These are phyloP conservation scores for Neelides sp. DNA, from an alignment of 1,140 invertebrate genomes.

Conservation along the genomic window DNA sequence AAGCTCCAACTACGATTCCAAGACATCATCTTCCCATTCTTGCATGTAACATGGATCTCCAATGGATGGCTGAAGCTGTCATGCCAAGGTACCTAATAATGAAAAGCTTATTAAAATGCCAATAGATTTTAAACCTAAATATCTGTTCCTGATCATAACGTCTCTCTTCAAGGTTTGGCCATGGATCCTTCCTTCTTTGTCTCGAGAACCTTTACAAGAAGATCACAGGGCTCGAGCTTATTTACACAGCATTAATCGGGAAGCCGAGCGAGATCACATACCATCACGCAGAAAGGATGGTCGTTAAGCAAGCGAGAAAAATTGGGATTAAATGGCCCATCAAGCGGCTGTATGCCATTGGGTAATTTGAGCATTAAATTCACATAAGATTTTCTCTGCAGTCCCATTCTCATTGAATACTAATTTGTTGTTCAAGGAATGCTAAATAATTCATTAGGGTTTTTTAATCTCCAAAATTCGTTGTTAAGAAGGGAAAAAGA, in stretches of 20 bases:
- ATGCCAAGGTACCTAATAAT: constrained; percentile 43
- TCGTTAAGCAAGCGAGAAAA: constrained; percentile 42
- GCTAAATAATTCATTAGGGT: background rate
- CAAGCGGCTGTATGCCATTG: constrained; percentile 46
- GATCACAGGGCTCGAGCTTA: constrained; percentile 47
- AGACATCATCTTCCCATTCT: constrained; percentile 53
- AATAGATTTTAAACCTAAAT: too few relatives aligned
- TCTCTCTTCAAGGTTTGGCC: constrained; percentile 43
- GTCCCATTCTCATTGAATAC: too few relatives aligned
- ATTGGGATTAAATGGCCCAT: constrained; percentile 40
- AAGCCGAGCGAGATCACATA: constrained; percentile 56
- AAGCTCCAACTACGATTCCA: constrained; percentile 36
- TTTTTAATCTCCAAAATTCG: constrained; percentile 10
- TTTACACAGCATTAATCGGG: constrained; percentile 49
- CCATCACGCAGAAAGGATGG: constrained; percentile 47
- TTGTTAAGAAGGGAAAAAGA: too few relatives aligned
- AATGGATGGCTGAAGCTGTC: constrained; percentile 51
- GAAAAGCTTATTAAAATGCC: too few relatives aligned
- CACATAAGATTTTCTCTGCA: background rate
- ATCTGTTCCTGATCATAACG: too few relatives aligned
- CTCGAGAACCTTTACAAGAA: constrained; percentile 54
- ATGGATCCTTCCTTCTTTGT: constrained; percentile 54
- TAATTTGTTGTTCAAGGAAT: too few relatives aligned
- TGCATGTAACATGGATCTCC: constrained; percentile 55
- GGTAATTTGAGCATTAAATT: constrained; percentile 38